Percentiles rank a stretch among this genome's conserved stretches.
Conservation (phyloP, 2,888 invertebrate genomes). For the Amphipoea oculea region DNA sequence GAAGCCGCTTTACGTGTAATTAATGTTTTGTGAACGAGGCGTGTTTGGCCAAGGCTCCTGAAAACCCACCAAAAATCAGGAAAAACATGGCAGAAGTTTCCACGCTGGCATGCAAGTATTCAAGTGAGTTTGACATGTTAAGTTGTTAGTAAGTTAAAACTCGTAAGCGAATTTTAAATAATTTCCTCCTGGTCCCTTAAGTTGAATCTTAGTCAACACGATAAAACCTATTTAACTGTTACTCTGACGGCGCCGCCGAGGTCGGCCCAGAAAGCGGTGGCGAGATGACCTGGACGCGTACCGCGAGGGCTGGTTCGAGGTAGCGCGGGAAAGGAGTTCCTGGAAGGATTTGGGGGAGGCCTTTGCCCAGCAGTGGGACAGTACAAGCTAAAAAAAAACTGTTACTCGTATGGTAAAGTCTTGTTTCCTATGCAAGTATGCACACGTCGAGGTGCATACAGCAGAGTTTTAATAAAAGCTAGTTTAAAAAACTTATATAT, state of each 20-base stretch:
- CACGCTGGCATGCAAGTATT: too few relatives aligned
- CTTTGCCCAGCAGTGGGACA: too few relatives aligned
- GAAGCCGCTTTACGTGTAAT: slow-evolving; percentile 15
- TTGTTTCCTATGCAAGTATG: not conserved
- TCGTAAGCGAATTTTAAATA: not conserved
- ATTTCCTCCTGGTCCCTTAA: not conserved
- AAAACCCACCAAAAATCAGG: not conserved
- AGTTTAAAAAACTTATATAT: not conserved
- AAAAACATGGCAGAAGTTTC: too few relatives aligned
- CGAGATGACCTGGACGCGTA: too few relatives aligned
- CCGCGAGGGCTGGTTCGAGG: too few relatives aligned
- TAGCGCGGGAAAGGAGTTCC: too few relatives aligned
- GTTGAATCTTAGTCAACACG: not conserved
- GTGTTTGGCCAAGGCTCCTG: not conserved
- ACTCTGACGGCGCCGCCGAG: too few relatives aligned
- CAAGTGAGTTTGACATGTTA: not conserved
- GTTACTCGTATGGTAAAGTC: not conserved
- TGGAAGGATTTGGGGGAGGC: too few relatives aligned
- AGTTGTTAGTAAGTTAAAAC: not conserved
- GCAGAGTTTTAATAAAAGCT: not conserved
- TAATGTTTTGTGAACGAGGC: not conserved
- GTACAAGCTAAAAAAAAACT: too few relatives aligned
- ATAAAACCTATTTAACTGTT: not conserved
- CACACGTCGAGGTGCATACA: not conserved
- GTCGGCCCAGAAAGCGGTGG: too few relatives aligned